phyloP scores from a whole-genome alignment of 2,797 vertebrate species.

The Notoglanidium macrostoma region DNA sequence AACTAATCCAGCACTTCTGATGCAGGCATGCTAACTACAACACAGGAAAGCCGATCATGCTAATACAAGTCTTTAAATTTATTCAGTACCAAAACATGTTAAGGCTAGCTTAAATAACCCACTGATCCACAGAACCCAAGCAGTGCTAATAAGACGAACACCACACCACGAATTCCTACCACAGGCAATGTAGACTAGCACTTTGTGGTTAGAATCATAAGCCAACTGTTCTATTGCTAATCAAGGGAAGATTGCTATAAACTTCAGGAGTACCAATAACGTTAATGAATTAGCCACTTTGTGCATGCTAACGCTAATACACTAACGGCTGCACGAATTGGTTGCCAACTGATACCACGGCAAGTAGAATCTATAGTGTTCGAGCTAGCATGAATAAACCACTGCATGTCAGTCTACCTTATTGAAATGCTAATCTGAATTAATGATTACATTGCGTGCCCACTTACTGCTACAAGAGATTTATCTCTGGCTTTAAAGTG shows the following conservation, averaged over 20 bases:
- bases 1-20: constrained; percentile 20
- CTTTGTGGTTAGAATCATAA: background rate
- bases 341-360: background rate
- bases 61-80: background rate
- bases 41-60: background rate
- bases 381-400: constrained; percentile 9
- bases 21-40: constrained; percentile 15
- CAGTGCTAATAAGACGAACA: background rate
- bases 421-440: background rate
- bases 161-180: background rate
- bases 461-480: background rate
- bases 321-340: background rate
- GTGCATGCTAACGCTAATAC: background rate
- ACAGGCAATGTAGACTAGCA: background rate
- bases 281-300: constrained; percentile 2
- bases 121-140: background rate
- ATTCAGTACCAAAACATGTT: background rate
- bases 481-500: background rate
- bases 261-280: background rate
- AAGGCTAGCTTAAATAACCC: background rate
- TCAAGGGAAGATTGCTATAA: background rate
- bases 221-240: background rate
- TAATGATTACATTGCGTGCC: too few species aligned
- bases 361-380: constrained; percentile 4
- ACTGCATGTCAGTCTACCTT: constrained; percentile 12